phyloP scores from a whole-genome alignment of 2,888 invertebrate species.

The Apamea anceps region DNA sequence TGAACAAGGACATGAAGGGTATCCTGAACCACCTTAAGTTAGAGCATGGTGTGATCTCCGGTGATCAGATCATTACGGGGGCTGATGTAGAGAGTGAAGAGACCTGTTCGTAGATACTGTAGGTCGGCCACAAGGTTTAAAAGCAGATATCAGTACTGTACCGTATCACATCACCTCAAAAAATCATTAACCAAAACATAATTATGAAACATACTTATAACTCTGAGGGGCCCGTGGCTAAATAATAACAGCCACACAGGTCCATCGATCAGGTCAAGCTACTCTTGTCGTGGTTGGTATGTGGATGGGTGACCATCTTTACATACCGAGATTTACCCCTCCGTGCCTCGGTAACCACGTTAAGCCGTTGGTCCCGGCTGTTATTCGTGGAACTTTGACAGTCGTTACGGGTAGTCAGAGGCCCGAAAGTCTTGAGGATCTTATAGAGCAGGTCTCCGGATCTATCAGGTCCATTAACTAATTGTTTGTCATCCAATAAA shows the following conservation, averaged over 20 bases:
- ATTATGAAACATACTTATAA: neutral
- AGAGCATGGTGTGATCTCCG: slow-evolving; percentile 85
- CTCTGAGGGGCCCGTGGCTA: neutral
- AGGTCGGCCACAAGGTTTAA: neutral
- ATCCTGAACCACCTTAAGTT: slow-evolving; percentile 81
- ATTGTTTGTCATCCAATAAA: neutral
- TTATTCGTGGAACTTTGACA: too few relatives aligned
- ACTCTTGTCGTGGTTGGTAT: too few relatives aligned
- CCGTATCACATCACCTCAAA: neutral
- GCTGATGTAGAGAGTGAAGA: slow-evolving; percentile 74
- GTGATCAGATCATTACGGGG: slow-evolving; percentile 85
- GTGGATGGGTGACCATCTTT: too few relatives aligned
- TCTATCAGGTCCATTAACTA: neutral
- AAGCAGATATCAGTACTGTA: slow-evolving; percentile 5
- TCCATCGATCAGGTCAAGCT: too few relatives aligned
- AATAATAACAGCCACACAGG: too few relatives aligned
- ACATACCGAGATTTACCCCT: too few relatives aligned
- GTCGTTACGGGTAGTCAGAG: too few relatives aligned
- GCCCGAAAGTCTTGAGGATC: too few relatives aligned
- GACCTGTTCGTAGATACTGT: slow-evolving; percentile 38
- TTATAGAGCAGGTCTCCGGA: neutral
- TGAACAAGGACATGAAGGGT: slow-evolving; percentile 73
- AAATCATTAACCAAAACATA: neutral
- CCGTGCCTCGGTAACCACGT: too few relatives aligned
- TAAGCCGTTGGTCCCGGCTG: too few relatives aligned